phyloP scores from a whole-genome alignment of 2,888 invertebrate genomes.

The Tipula lateralis region DNA sequence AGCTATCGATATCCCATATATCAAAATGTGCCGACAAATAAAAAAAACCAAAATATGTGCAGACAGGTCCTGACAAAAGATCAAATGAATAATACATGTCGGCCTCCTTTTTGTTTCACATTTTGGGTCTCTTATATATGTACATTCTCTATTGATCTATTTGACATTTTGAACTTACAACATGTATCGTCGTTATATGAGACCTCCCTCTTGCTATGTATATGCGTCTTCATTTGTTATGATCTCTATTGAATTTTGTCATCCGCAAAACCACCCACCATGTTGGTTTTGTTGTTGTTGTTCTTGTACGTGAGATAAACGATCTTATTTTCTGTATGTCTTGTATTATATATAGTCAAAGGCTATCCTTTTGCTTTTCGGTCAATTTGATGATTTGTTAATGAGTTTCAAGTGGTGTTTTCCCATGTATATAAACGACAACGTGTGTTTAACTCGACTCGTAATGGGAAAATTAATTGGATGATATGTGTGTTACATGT shows the following conservation, averaged over 20 bases:
- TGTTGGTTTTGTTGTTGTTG: not conserved
- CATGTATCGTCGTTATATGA: not conserved
- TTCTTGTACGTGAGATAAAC: not conserved
- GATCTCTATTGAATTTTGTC: constrained; percentile 19
- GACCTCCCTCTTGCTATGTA: not conserved
- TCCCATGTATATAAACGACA: not conserved
- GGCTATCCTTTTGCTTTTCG: not conserved
- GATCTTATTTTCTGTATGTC: not conserved
- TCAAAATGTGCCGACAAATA: not conserved
- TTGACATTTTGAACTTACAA: constrained; percentile 11
- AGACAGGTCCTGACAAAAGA: constrained; percentile 37
- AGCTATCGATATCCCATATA: not conserved
- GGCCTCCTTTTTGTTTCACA: not conserved
- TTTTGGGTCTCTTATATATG: not conserved
- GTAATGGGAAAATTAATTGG: constrained; percentile 13
- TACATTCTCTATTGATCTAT: not conserved
- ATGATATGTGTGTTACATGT: not conserved
- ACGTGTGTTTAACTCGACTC: not conserved
- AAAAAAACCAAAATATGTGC: no score
- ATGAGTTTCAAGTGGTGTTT: constrained; percentile 14
- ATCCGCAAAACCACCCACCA: constrained; percentile 24
- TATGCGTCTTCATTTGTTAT: not conserved
- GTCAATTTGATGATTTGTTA: constrained; percentile 13
- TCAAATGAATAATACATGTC: not conserved
- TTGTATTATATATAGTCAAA: no score